Conservation (phyloP, 2,888 invertebrate species). For the Lottia gigantea region DNA sequence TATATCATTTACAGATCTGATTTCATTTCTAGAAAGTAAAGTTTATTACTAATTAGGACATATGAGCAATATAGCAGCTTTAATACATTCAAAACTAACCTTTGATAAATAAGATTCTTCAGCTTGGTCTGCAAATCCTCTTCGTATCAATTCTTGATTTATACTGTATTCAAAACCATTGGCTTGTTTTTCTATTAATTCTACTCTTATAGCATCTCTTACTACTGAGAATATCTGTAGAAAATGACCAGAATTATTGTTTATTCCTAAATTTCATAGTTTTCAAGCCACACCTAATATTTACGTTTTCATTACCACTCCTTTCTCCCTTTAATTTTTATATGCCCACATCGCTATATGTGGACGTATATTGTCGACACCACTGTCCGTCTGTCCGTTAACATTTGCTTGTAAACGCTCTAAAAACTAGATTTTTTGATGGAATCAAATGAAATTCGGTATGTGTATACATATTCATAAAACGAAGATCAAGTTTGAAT, state of each 20-base stretch:
- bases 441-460: too few species aligned
- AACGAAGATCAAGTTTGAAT: too few species aligned
- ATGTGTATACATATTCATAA: too few species aligned
- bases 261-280: neutral
- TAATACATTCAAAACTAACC: constrained; percentile 37
- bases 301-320: too few species aligned
- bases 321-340: too few species aligned
- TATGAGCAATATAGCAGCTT: neutral
- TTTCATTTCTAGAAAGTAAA: neutral
- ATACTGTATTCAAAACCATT: constrained; percentile 68
- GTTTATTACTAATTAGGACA: neutral
- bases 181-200: constrained; percentile 70
- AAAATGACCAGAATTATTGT: neutral
- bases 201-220: constrained; percentile 78
- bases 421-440: too few species aligned
- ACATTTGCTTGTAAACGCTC: too few species aligned
- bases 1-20: too few species aligned
- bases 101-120: constrained; percentile 85
- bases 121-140: constrained; percentile 75
- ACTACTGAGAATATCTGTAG: constrained; percentile 81
- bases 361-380: too few species aligned
- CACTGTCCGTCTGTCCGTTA: too few species aligned
- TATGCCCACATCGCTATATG: too few species aligned
- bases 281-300: neutral
- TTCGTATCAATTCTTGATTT: constrained; percentile 76